Evolutionary conservation across 2,888 invertebrate species (phyloP), one percentile per base, ranked within the genome.

Genomic region (Lycocerus yunnanus): DNA sequence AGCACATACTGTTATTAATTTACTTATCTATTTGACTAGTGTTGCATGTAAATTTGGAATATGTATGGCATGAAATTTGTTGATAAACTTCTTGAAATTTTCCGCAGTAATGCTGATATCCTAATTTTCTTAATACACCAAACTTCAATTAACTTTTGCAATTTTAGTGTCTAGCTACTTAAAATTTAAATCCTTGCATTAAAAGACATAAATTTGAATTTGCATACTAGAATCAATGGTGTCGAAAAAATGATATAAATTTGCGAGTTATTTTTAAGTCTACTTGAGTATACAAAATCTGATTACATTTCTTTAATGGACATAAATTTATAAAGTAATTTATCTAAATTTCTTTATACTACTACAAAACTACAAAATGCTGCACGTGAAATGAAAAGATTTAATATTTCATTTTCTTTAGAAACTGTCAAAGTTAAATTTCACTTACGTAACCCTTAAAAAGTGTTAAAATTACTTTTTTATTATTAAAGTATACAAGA

Each of bases 381-480:
- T 63, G 61, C 61, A 63, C 20, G 18, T 63, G 61, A 63, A 63
- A 63, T 63, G 61, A 63, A 63, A 63, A 63, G 61, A 63, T 20
- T 15, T 63, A 63, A 63, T 63, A 63, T 63, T 18, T 63, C 61
- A 63, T 20, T 63, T 20, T 13, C 16, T 63, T 18, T 18, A 18
- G 20, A 63, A 63, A 63, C 9, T 63, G 61, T 63, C 61, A 18
- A 63, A 63, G 61, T 63, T 63, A 63, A 63, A 63, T 18, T 63
- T 63, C 20, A 16, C 15, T 18, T 16, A 63, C 61, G 61, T 63
- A 63, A 63, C 18, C 20, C 15, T n/a, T 18, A 43, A 18, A 18
- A 63, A 63, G 20, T 18, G 18, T 60, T 15, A 60, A 43, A 43
- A 43, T 43, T 43, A 43, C 43, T n/a, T 43, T 43, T 43, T n/a